Conservation (phyloP, 1,140 invertebrate species). For the Dermatophagoides farinae region DNA sequence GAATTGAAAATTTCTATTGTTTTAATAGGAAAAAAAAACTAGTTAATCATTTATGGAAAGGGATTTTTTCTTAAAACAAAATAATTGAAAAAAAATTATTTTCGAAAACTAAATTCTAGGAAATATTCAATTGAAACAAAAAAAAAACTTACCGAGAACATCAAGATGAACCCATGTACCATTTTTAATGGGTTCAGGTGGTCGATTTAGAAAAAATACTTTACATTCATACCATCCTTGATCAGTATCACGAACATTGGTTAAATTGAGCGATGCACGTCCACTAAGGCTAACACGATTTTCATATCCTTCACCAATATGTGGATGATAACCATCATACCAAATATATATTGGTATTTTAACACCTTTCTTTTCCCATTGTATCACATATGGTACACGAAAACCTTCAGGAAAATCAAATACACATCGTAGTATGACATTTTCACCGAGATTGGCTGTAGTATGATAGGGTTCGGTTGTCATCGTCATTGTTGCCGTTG, state of each 20-base stretch:
- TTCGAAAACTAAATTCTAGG: background rate
- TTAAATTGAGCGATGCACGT: conserved; percentile 75
- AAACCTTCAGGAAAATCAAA: conserved; percentile 73
- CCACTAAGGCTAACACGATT: conserved; percentile 66
- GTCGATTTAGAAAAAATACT: conserved; percentile 80
- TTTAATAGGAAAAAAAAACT: too few relatives aligned
- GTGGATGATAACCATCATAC: conserved; percentile 88
- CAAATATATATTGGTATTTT: conserved; percentile 89
- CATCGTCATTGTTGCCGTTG: background rate
- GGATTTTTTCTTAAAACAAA: too few relatives aligned
- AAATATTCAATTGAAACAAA: background rate
- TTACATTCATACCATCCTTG: conserved; percentile 95
- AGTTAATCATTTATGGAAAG: too few relatives aligned
- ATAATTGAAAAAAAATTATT: too few relatives aligned
- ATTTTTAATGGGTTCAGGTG: conserved; percentile 66
- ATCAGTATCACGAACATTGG: conserved; percentile 70
- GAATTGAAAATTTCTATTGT: too few relatives aligned
- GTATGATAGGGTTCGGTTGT: conserved; percentile 46
- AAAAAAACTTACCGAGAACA: conserved; percentile 51
- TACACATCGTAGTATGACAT: conserved; percentile 84
- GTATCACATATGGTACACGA: conserved; percentile 81
- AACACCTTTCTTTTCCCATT: conserved; percentile 76
- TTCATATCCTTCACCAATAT: conserved; percentile 74
- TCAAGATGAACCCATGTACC: conserved; percentile 90
- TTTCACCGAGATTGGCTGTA: conserved; percentile 81